Base-by-base conservation (phyloP, 1,140 invertebrate species). In the Saccostrea echinata region DNA sequence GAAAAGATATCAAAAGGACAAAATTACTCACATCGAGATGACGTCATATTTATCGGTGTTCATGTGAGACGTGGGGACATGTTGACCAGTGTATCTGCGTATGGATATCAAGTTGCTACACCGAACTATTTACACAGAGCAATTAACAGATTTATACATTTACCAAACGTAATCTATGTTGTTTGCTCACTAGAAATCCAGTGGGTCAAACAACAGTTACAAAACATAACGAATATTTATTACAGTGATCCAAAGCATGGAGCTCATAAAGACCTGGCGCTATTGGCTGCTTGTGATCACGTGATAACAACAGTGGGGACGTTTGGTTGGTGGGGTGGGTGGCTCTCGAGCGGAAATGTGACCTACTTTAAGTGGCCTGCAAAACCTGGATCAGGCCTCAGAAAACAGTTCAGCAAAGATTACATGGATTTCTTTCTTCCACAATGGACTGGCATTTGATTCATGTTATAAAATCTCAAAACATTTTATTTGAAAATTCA, bases 311-410 rank as follows among this genome's bases (percentile, higher is more conserved):
- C 90, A 0, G 89, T 90, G 11, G 92, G 91, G 0, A 86, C 89
- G 3, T 92, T 91, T 89, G 84, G 91, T 27, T 93, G 92, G 92
- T 93, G 92, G 92, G 84, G 90, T 1, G 89, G 71, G 1, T 92
- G 89, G 87, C 64, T 92, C 27, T 90, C 90, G 11, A 88, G 90
- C 53, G 93, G 93, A 1, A 83, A 84, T 9, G 88, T 89, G 12
- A 85, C 90, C 13, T 92, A 91, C 81, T 93, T 86, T 53, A 88
- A 89, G 80, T 61, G 83, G 68, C 86, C 88, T 11, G 87, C 88
- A 11, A 61, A 52, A 53, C 71, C 80, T n/a, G 86, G 84, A 13
- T 86, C 90, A 3, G 68, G 68, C 9, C 68, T 76, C 2, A 76
- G 68, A 76, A 33, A 33, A 12, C 68, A 76, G 27, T 76, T 76